Base-by-base conservation (phyloP, 2,113 vertebrate species). In the Brachirus orientalis region DNA sequence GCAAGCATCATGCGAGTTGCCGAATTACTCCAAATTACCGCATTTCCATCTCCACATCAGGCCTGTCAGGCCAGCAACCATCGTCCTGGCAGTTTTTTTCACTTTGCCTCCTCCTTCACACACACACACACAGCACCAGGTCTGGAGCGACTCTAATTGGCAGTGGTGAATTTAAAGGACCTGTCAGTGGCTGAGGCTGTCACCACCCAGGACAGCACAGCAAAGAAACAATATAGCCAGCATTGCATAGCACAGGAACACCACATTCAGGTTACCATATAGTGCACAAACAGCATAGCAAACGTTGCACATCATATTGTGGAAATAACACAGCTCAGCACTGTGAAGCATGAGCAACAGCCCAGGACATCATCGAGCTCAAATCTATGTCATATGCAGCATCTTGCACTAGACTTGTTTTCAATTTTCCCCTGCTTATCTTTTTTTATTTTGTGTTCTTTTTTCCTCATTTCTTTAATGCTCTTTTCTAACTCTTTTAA, bases 11-110 rank as follows among this genome's bases (percentile, higher is more conserved):
- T 28, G 86, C 88, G 80, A 91, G 88, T 92, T 91, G 91, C 88
- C 84, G 91, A 94, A 93, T 94, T 93, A 93, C 91, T 93, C 91
- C 91, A 93, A 92, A 94, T 94, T 91, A 94, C 92, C 77, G 85
- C 90, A 93, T 93, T 93, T 92, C 93, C 92, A 93, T 93, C 92
- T 91, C 90, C 80, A 90, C 91, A 89, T 90, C 91, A 84, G 85
- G 69, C 80, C 90, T 92, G 93, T 92, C 93, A 92, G 85, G 84
- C 85, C 86, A 52, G 85, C 82, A 81, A 91, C 91, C 87, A 90
- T 90, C 77, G 74, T 86, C 60, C 51, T 74, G 55, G 78, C 69
- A 59, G 75, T 85, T 66, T 55, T 46, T 28, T 56, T 41, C 72
- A 41, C 41, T 38, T 37, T 35, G 37, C 53, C 60, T 63, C 64